A percentile compares a stretch with the other conserved stretches of the same genome.
Evolutionary conservation across 30 jellyfish, hydroid and myxozoan genomes (phyloP).

Genomic region (Aurelia coerulea): DNA sequence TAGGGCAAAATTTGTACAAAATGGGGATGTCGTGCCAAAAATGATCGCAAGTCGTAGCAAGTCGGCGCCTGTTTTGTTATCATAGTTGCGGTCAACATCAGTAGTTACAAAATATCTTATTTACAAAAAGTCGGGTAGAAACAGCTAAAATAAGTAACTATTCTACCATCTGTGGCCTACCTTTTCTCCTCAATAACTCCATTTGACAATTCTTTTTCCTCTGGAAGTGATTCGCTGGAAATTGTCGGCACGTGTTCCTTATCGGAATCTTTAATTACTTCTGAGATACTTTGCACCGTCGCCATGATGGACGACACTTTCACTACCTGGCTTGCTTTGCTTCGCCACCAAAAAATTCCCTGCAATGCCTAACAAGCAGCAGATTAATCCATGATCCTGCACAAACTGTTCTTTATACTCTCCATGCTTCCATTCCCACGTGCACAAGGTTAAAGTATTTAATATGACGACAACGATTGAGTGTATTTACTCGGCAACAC

Average conservation of each 20-base stretch:
- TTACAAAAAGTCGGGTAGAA: constrained; percentile 28
- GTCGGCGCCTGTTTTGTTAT: constrained; percentile 47
- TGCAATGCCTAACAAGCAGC: neutral
- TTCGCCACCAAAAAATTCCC: constrained; percentile 1
- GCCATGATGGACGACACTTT: constrained; percentile 37
- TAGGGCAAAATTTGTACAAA: neutral
- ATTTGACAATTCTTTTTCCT: neutral
- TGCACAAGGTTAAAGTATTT: constrained; percentile 22
- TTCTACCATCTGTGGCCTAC: constrained; percentile 1
- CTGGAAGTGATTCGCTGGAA: neutral
- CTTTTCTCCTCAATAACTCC: constrained; percentile 40
- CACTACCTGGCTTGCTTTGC: neutral
- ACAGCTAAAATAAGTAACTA: no score
- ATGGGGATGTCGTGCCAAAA: neutral
- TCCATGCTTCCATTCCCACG: constrained; percentile 20
- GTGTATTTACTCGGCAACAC: constrained; percentile 45
- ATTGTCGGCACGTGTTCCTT: constrained; percentile 68
- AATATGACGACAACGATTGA: constrained; percentile 45
- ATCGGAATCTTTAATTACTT: constrained; percentile 43
- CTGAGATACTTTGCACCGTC: constrained; percentile 65
- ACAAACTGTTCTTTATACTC: neutral
- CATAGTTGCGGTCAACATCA: constrained; percentile 49
- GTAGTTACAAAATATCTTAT: constrained; percentile 48
- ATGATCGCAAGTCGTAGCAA: neutral
- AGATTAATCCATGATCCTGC: neutral